Base-by-base conservation (phyloP, 2,797 vertebrate genomes). In the Ara ararauna region DNA sequence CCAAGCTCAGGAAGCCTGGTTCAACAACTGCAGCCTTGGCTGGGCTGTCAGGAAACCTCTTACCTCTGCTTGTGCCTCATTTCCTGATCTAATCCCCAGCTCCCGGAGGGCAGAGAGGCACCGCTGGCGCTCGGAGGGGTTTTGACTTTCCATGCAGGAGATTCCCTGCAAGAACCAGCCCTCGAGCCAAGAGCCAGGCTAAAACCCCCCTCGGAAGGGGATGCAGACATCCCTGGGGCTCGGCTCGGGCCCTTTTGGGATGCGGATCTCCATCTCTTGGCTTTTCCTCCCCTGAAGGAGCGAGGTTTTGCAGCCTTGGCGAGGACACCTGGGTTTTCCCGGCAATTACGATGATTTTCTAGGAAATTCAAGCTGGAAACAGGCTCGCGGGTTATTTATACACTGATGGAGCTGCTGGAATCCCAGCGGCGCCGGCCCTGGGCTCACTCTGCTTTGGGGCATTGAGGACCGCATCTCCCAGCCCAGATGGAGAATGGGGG, bases 21-120 rank as follows among this genome's bases (percentile, higher is more conserved):
- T 86, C 48, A 86, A n/a, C 50, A 76, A 58, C 29, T 61, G 34
- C 2, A 83, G 65, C 64, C 87, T 92, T 91, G 92, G 94, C 94
- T 60, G 19, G 72, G 79, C 21, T 66, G 53, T 10, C 95, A 96
- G 95, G 89, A 96, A 96, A 96, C 58, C 96, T 96, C 95, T 94
- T 92, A 93, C 88, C 96, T 96, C 94, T 72, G 76, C 94, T 84
- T 90, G 95, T 96, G 95, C 95, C 96, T 96, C 96, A 93, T 96
- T 96, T 96, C 95, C 96, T 94, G 94, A 61, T 13, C 89, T 90
- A 94, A 95, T 94, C 91, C 96, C 89, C 71, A 15, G 84, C 94
- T 94, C 94, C 90, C 78, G 26, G 86, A 54, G 95, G 90, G 95
- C 90, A 73, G 80, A 68, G 94, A 96, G 96, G 93, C 93, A 40